Evolutionary conservation across 2,888 invertebrate species (phyloP), one percentile per base, ranked within the genome.

Genomic region (Erebia aethiops): DNA sequence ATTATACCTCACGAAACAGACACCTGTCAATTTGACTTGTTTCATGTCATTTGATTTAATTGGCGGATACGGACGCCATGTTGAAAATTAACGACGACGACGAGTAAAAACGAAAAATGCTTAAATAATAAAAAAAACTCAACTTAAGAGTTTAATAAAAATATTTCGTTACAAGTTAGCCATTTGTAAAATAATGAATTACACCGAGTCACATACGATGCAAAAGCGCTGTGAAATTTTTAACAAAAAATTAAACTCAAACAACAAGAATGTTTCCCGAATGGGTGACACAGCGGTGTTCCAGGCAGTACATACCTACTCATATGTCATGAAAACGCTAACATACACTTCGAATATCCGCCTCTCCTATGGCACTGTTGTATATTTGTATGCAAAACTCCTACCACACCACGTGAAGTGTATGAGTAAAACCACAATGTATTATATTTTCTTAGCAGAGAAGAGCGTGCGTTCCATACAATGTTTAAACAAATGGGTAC

Each of bases 241-340:
- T 21, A 46, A 49, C 49, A 67, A 67, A 67, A 66, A 67, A 58
- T 58, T 58, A 49, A 46, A 56, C 67, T 57, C 58, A 67, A 67
- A 46, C 56, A 67, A 26, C 46, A 67, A 57, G 57, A 67, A 58
- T 67, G 58, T 58, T 67, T 58, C 58, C 26, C 57, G 49, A 67
- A 67, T 67, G 67, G 54, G 56, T 43, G 65, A 67, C 57, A 11
- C 67, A 67, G 67, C 65, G 54, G 14, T 18, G 56, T 56, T 16
- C 54, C 54, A 26, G 35, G 52, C 16, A 16, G 46, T 63, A 43
- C 16, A 26, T 49, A 62, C 9, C 9, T 41, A 43, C 21, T 21
- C 49, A 26, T 18, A 13, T 64, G 64, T 54, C 54, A 65, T 65
- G 54, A 54, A 54, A 41, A 65, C 54, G 54, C 65, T 65, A 35